Percentiles rank a stretch among this genome's conserved stretches.
phyloP scores from a whole-genome alignment of 2,888 invertebrate genomes.

The Euplexia lucipara region DNA sequence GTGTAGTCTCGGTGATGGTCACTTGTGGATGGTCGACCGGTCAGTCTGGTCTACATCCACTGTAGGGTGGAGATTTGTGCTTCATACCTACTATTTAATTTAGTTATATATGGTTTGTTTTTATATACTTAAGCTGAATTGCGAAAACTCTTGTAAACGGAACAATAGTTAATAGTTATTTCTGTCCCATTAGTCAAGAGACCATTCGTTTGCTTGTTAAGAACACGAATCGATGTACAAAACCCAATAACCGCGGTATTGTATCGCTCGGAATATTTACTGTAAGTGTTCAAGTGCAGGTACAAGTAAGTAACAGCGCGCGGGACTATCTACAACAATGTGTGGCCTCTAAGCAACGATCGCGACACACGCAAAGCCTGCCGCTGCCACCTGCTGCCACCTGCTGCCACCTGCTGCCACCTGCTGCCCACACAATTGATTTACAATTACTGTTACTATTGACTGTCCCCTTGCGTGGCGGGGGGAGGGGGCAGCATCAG shows the following conservation, averaged over 20 bases:
- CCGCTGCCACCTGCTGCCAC: neutral
- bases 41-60: too few species aligned
- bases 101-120: too few species aligned
- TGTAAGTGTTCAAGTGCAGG: too few species aligned
- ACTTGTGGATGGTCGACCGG: neutral
- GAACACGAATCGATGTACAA: too few species aligned
- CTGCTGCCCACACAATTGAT: slow-evolving; percentile 24
- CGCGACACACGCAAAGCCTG: slow-evolving; percentile 1
- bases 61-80: too few species aligned
- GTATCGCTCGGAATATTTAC: neutral
- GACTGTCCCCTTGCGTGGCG: neutral
- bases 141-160: too few species aligned
- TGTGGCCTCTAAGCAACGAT: neutral
- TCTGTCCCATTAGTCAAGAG: too few species aligned
- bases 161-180: neutral
- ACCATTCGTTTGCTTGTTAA: neutral
- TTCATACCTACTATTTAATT: too few species aligned
- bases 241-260: neutral
- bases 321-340: neutral
- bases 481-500: neutral
- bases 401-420: neutral
- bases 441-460: slow-evolving; percentile 28
- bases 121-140: too few species aligned
- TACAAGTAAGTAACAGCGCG: neutral
- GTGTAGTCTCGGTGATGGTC: neutral